A percentile compares a stretch with the other conserved stretches of the same genome.
Evolutionary conservation across 2,113 vertebrate genomes (phyloP).

Genomic region (Podocnemis expansa): DNA sequence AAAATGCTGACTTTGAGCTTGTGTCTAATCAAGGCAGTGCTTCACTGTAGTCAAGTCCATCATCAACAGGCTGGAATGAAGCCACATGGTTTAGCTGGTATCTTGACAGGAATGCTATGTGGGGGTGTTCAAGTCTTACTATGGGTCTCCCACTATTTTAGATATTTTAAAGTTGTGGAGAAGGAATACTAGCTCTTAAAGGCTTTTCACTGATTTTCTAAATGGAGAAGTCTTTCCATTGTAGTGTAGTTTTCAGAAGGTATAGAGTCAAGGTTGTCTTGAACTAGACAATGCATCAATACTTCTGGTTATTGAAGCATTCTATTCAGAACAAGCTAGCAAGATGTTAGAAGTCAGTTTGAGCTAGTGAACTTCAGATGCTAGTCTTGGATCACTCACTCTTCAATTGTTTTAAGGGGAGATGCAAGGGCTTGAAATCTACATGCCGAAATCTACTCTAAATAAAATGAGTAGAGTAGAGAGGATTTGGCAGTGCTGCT

Average conservation of each 20-base stretch:
- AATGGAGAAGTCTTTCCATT: neutral
- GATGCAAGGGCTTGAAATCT: no score
- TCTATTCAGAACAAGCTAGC: neutral
- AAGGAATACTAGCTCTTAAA: neutral
- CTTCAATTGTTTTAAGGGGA: no score
- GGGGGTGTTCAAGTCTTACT: neutral
- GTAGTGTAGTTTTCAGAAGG: neutral
- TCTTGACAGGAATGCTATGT: no score
- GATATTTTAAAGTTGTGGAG: neutral
- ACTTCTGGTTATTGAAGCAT: no score
- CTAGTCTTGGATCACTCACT: no score
- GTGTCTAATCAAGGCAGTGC: neutral
- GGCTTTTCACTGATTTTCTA: no score
- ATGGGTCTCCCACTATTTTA: neutral
- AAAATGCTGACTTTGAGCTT: neutral
- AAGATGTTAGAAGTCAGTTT: neutral
- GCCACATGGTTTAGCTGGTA: no score
- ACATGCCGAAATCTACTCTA: no score
- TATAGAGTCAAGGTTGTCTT: neutral
- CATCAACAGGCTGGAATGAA: no score
- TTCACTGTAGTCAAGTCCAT: no score
- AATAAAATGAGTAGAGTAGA: neutral
- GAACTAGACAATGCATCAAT: no score
- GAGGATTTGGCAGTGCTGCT: neutral
- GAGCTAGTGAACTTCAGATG: neutral